Evolutionary conservation across 2,888 invertebrate species (phyloP).

Genomic region (Epistrophella euchroma): DNA sequence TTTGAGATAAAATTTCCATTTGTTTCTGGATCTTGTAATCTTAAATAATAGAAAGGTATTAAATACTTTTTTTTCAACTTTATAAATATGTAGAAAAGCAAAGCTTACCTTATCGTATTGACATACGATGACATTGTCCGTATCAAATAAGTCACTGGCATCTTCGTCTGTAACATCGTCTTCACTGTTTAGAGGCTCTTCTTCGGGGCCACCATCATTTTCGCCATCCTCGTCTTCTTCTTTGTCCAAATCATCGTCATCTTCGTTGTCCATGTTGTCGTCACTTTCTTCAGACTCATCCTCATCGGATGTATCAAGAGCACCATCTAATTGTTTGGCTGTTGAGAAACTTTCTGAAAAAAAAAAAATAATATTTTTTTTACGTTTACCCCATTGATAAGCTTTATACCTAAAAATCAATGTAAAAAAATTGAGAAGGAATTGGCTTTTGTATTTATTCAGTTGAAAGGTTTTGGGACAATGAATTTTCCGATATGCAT

Average conservation of each 20-base stretch:
- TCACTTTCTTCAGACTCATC: constrained; percentile 92
- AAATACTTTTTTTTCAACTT: neutral
- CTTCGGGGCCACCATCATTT: constrained; percentile 88
- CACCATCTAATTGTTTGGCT: constrained; percentile 86
- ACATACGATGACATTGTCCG: constrained; percentile 99
- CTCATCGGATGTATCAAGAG: constrained; percentile 89
- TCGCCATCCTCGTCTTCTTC: constrained; percentile 88
- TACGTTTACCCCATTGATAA: neutral
- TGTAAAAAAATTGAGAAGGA: no score
- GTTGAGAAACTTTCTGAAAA: constrained; percentile 81
- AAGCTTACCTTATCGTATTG: constrained; percentile 97
- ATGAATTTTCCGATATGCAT: no score
- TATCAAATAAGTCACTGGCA: constrained; percentile 97
- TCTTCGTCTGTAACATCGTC: constrained; percentile 99
- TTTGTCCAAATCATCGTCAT: constrained; percentile 89
- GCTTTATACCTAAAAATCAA: no score
- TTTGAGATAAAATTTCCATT: constrained; percentile 99
- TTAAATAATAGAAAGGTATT: constrained; percentile 82
- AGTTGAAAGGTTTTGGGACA: no score
- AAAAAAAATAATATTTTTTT: neutral
- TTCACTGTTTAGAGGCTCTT: constrained; percentile 97
- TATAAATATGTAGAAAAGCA: neutral
- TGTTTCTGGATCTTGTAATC: constrained; percentile 98
- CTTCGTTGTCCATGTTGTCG: constrained; percentile 88
- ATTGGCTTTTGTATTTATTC: no score